A percentile compares a stretch with the other conserved stretches of the same genome.
Evolutionary conservation across 1,140 invertebrate genomes (phyloP).

Genomic region (Temnothorax nylanderi): DNA sequence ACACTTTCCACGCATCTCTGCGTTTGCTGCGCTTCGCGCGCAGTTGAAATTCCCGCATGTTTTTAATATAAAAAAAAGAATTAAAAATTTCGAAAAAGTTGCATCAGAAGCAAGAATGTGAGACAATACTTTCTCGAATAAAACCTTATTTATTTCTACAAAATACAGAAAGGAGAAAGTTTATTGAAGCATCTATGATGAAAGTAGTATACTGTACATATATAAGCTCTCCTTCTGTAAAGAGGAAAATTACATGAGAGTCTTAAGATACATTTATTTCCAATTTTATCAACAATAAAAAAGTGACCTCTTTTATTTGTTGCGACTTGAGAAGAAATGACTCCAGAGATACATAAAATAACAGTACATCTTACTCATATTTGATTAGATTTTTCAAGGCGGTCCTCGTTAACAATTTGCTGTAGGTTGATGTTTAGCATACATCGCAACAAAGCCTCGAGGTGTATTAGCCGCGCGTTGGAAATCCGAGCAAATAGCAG

Average conservation of each 20-base stretch:
- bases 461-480: conserved; percentile 6
- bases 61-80: not conserved
- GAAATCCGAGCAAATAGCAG: conserved; percentile 1
- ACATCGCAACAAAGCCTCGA: not conserved
- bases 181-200: not conserved
- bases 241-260: not conserved
- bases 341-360: not conserved
- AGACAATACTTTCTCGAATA: not conserved
- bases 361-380: not conserved
- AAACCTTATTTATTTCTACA: not conserved
- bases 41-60: not conserved
- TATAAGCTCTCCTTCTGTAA: not conserved
- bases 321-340: not conserved
- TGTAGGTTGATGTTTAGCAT: not conserved
- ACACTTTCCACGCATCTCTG: conserved; percentile 62
- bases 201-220: not conserved
- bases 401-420: not conserved
- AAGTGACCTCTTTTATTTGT: not conserved
- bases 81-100: not conserved
- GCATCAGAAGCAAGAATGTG: not conserved
- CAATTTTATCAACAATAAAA: not conserved
- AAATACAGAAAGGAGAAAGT: not conserved
- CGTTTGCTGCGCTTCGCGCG: conserved; percentile 2
- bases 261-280: not conserved
- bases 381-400: not conserved